phyloP scores from a whole-genome alignment of 2,888 invertebrate species.

The Dendrolimus houi region DNA sequence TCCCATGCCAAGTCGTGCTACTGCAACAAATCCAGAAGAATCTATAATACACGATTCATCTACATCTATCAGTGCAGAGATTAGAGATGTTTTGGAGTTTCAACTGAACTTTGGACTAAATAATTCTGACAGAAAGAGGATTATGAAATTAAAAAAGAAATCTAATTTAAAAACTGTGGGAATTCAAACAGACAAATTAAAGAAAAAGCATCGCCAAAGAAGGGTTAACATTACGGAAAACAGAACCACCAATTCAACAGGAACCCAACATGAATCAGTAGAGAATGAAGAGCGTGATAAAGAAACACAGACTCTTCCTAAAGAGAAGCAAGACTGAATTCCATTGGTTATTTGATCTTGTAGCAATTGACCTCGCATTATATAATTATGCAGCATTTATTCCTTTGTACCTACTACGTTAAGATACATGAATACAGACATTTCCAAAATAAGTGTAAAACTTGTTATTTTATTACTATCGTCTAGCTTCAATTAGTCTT shows the following conservation, averaged over 20 bases:
- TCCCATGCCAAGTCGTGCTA: not conserved
- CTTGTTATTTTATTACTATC: no score
- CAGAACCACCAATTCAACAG: conserved; percentile 5
- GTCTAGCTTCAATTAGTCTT: no score
- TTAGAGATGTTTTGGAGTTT: conserved; percentile 12
- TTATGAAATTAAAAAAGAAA: conserved; percentile 9
- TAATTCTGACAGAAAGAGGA: not conserved
- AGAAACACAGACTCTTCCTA: conserved; percentile 28
- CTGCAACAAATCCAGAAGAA: not conserved
- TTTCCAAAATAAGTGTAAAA: no score
- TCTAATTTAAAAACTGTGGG: conserved; percentile 33
- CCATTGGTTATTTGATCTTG: not conserved
- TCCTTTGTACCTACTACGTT: no score
- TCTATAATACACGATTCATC: not conserved
- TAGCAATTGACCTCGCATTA: no score
- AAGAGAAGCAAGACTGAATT: conserved; percentile 41
- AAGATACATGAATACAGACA: no score
- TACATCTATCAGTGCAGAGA: not conserved
- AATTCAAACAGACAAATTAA: conserved; percentile 28
- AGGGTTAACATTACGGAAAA: conserved; percentile 33
- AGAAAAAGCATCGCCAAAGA: conserved; percentile 8
- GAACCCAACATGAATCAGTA: conserved; percentile 5
- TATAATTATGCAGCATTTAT: no score
- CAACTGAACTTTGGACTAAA: conserved; percentile 20
- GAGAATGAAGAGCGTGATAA: conserved; percentile 18